Conservation (phyloP, 2,888 invertebrate genomes). For the Phengaris arion region DNA sequence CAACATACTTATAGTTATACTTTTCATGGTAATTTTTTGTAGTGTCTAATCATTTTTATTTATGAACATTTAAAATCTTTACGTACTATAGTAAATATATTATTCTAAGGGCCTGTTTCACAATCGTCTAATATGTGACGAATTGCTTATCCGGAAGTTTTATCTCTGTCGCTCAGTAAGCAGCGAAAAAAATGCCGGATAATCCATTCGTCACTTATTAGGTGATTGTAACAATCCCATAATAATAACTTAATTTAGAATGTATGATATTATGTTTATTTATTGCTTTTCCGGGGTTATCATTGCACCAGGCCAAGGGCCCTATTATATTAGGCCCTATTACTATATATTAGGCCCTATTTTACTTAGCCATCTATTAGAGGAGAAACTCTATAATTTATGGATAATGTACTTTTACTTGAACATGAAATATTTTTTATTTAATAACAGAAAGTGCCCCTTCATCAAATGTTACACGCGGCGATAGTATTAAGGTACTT, state of each 20-base stretch:
- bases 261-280: neutral
- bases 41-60: neutral
- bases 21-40: neutral
- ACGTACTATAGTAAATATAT: neutral
- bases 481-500: no score
- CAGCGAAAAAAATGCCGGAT: no score
- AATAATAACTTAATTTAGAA: neutral
- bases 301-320: neutral
- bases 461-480: no score
- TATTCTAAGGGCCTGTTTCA: no score
- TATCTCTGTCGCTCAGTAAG: no score
- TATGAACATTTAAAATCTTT: neutral
- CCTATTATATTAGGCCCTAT: neutral
- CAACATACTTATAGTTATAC: conserved; percentile 11
- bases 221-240: no score
- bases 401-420: neutral
- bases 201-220: no score
- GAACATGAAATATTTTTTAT: neutral
- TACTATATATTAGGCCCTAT: neutral
- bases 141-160: no score
- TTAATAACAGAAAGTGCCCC: no score
- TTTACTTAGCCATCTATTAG: neutral
- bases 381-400: neutral
- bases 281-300: conserved; percentile 10
- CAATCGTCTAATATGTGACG: no score